Evolutionary conservation across 2,113 vertebrate species (phyloP).

Genomic region (Galeopterus variegatus): DNA sequence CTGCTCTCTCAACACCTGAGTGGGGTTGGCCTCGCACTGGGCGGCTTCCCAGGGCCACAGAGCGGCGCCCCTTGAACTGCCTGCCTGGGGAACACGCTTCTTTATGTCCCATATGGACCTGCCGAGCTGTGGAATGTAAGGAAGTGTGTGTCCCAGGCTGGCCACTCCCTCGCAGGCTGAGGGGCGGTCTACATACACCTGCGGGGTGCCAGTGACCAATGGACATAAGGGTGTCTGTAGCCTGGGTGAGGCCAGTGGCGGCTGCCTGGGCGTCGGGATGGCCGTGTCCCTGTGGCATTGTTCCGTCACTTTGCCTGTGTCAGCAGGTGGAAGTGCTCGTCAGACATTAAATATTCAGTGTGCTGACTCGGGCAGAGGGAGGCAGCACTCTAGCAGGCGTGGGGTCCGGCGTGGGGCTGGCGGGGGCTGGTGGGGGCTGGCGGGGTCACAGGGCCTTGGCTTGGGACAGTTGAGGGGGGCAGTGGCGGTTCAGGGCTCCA

Average conservation of each 20-base stretch:
- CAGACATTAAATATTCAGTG: conserved; percentile 99
- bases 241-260: conserved; percentile 81
- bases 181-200: conserved; percentile 78
- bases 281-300: conserved; percentile 94
- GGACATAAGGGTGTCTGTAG: conserved; percentile 64
- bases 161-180: conserved; percentile 87
- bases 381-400: conserved; percentile 88
- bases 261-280: conserved; percentile 90
- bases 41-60: not conserved
- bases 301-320: conserved; percentile 99
- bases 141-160: conserved; percentile 99
- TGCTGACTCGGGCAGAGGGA: conserved; percentile 96
- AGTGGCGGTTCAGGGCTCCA: too few species aligned
- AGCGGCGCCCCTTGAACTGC: conserved; percentile 86
- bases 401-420: conserved; percentile 79
- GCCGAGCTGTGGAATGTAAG: conserved; percentile 99
- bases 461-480: not conserved
- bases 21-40: not conserved
- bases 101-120: conserved; percentile 99
- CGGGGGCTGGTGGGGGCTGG: conserved; percentile 66
- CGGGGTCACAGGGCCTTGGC: conserved; percentile 2
- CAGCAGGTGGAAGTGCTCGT: conserved; percentile 99
- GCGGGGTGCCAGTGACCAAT: conserved; percentile 35
- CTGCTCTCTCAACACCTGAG: too few species aligned
- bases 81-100: conserved; percentile 99